A percentile compares a stretch with the other conserved stretches of the same genome.
Conservation (phyloP, 2,797 vertebrate genomes). For the Lacerta agilis region DNA sequence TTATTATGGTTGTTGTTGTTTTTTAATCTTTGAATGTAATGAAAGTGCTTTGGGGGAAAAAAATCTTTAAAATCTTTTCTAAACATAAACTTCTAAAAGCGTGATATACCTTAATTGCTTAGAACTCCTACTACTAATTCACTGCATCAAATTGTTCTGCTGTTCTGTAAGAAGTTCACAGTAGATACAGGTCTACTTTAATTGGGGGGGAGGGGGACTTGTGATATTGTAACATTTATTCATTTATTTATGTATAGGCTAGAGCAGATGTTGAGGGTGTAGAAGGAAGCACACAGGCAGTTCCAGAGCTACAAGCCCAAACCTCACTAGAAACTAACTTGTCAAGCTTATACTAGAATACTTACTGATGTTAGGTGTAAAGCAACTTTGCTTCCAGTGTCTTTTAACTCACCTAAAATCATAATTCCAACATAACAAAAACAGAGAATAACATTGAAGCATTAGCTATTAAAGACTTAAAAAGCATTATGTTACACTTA, state of each 20-base stretch:
- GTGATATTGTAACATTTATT: background rate
- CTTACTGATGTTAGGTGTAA: background rate
- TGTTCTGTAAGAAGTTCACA: background rate
- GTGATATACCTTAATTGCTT: conserved; percentile 25
- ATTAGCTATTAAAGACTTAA: background rate
- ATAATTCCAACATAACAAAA: background rate
- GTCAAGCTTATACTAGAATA: background rate
- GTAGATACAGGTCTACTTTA: background rate
- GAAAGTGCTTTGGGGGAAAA: conserved; percentile 37
- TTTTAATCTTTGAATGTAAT: conserved; percentile 51
- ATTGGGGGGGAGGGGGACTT: background rate
- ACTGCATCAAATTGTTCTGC: conserved; percentile 17
- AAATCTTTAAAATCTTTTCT: conserved; percentile 18
- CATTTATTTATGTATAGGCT: background rate
- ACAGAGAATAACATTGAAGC: background rate
- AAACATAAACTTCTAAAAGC: conserved; percentile 51
- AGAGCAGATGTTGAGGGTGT: background rate
- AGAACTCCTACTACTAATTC: background rate
- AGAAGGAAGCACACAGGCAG: background rate
- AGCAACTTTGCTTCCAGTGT: background rate
- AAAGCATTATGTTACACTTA: background rate
- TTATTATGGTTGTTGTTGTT: conserved; percentile 55
- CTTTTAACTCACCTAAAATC: background rate
- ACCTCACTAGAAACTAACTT: background rate
- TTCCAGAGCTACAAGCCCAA: background rate